Evolutionary conservation across 2,113 vertebrate genomes (phyloP), one percentile per base, ranked within the genome.

Genomic region (Aleadryas rufinucha): DNA sequence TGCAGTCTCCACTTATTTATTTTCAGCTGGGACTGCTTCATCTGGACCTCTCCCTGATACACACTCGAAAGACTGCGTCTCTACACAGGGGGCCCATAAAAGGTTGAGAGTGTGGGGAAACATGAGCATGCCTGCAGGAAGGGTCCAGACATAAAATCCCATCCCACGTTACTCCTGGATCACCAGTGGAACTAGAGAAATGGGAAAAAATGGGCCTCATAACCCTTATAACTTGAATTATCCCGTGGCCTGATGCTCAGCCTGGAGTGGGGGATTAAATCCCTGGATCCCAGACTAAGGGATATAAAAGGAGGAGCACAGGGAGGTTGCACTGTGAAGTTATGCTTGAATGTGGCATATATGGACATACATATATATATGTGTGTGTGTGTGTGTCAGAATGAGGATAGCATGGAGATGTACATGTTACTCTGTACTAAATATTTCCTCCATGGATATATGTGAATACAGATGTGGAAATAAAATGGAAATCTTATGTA

Each of bases 51-150:
- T 70, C 47, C 17, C 47, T 53, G 26, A 61, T 7, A 66, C 3
- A 8, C 1, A 2, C 20, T 33, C 0, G 0, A 75, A 60, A 57
- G 13, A 3, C 12, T 35, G 1, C 8, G 14, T 16, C 24, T 37
- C 54, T 65, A 28, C 28, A 23, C 42, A 59, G 53, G 16, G 44
- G 44, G 10, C 7, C 11, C 15, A 39, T 20, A 21, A 65, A 65
- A 64, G 6, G 2, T 6, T 52, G 7, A 27, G 49, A 13, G 7
- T 11, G 9, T 26, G 30, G 31, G 6, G 12, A 18, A 76, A 44
- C 9, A 23, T 39, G 33, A 68, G 39, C 0, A 0, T 3, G 16
- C 37, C 81, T 53, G 16, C 27, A 72, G 64, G 33, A 69, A 44
- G 28, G 8, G 12, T 74, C 22, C 33, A 18, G n/a, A 3, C 30